These are phyloP conservation scores for Cryptomyrus ogoouensis DNA, from an alignment of 2,113 vertebrate species.

Conservation along the genomic window DNA sequence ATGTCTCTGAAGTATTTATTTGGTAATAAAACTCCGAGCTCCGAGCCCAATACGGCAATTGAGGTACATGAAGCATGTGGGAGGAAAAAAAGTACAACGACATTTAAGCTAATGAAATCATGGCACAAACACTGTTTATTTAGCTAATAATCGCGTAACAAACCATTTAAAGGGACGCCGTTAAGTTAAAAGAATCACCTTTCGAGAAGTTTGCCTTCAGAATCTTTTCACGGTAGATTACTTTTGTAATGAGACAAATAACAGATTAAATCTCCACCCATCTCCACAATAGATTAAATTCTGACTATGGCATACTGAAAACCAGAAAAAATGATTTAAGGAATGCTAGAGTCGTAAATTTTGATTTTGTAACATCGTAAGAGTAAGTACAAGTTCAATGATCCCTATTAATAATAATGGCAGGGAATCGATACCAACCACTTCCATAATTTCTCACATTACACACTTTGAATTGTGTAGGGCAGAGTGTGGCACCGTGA, in stretches of 20 bases:
- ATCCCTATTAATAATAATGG: slow-evolving; percentile 10
- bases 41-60: neutral
- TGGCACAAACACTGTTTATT: neutral
- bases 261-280: neutral
- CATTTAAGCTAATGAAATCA: neutral
- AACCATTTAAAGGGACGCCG: neutral
- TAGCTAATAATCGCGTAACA: neutral
- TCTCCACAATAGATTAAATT: neutral
- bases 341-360: neutral
- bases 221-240: neutral
- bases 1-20: neutral
- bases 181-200: neutral
- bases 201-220: neutral
- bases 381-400: neutral
- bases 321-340: neutral
- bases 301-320: neutral
- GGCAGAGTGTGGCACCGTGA: neutral
- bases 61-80: neutral
- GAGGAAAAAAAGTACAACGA: neutral
- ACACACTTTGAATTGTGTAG: neutral
- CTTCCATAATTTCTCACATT: neutral
- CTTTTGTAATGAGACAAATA: neutral
- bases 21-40: neutral
- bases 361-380: neutral
- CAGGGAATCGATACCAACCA: neutral